phyloP scores from a whole-genome alignment of 2,797 vertebrate genomes.

The Cyprinella venusta region DNA sequence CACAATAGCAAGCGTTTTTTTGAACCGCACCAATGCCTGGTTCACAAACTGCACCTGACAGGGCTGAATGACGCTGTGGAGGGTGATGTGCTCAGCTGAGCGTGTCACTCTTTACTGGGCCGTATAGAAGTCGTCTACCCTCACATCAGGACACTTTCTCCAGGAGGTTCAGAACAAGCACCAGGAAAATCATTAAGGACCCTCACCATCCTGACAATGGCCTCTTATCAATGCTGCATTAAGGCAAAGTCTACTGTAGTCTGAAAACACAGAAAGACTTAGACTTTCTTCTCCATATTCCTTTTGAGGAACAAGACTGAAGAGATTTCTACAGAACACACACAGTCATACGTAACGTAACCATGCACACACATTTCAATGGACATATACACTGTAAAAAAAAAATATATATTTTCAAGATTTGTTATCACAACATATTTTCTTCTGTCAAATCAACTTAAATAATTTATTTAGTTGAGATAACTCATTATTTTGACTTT shows the following conservation, averaged over 20 bases:
- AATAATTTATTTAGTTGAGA: too few species aligned
- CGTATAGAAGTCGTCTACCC: not conserved
- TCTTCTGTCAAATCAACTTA: too few species aligned
- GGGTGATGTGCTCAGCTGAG: slow-evolving; percentile 26
- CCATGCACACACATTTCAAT: not conserved
- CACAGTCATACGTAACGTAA: not conserved
- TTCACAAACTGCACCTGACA: slow-evolving; percentile 15
- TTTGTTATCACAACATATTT: too few species aligned
- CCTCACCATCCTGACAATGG: not conserved
- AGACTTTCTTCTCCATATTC: not conserved
- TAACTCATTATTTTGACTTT: too few species aligned
- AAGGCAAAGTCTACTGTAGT: not conserved
- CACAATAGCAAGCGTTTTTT: slow-evolving; percentile 8
- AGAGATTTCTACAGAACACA: not conserved
- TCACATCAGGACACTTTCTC: slow-evolving; percentile 1
- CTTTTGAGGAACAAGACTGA: not conserved
- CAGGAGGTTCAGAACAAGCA: slow-evolving; percentile 14
- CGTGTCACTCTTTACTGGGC: not conserved
- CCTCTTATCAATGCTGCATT: not conserved
- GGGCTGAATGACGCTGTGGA: slow-evolving; percentile 5
- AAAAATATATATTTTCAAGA: too few species aligned
- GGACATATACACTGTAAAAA: too few species aligned
- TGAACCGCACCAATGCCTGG: not conserved
- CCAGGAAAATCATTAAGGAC: slow-evolving; percentile 6
- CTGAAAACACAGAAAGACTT: slow-evolving; percentile 11